Base-by-base conservation (phyloP, 2,797 vertebrate species). In the Paramormyrops hopkinsi region DNA sequence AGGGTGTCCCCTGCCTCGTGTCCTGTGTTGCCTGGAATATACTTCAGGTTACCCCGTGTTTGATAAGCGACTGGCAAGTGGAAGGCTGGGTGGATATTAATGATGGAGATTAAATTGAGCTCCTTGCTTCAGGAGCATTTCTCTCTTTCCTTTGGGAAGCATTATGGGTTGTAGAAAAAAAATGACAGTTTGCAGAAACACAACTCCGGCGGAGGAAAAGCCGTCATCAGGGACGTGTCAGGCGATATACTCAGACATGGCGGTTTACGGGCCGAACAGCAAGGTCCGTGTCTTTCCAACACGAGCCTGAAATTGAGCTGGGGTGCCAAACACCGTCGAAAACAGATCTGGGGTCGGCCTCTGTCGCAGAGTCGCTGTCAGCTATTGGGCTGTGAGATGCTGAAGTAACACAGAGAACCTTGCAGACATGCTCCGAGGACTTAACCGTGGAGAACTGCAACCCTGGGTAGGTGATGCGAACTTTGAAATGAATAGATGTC, bases 181-280 rank as follows among this genome's bases (percentile, higher is more conserved):
- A 44, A 44, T 83, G 41, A 44, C 76, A 44, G 37, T 22, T 46
- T 46, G 79, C 46, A 4, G 91, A 90, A 91, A 93, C 90, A 89
- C 89, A 91, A 86, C 88, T 89, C 91, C 50, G 46, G 85, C 59
- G 89, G 89, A 92, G 90, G 89, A 91, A 56, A 89, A 90, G 48
- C 84, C 65, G 19, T 88, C 86, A 86, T 83, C 90, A 44, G 89
- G 62, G 22, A 82, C 44, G 82, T 53, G 90, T 88, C 88, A 91
- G 88, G 87, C 62, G 88, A 91, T 92, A 91, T 65, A 88, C 88
- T 89, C 89, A 73, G 79, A 87, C 90, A 91, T 90, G 88, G 88
- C 59, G 14, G 19, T 88, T 88, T 91, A 91, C 87, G 90, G 62
- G 89, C 90, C 51, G 89, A 92, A 92, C 91, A 91, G 89, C 91